Conservation (phyloP, 37 sponge, comb jelly and placozoan species). For the Hexactinellida sp. region DNA sequence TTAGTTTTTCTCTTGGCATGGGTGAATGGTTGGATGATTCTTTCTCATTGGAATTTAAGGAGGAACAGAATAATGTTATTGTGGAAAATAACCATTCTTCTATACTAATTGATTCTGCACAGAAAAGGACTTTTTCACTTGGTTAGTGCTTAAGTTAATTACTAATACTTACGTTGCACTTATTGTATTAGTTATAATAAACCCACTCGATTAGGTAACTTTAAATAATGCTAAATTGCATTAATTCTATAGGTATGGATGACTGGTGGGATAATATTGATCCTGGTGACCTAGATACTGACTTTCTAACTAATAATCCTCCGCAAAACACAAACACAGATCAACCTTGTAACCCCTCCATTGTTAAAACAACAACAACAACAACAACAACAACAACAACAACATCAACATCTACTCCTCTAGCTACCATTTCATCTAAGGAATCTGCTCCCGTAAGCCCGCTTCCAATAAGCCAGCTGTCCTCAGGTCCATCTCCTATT, state of each 20-base stretch:
- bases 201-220: too few relatives aligned
- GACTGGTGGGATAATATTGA: slow-evolving; percentile 12
- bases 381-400: not conserved
- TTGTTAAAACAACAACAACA: not conserved
- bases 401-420: not conserved
- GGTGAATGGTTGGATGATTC: not conserved
- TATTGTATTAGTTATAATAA: too few relatives aligned
- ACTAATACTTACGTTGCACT: too few relatives aligned
- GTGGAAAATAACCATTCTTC: not conserved
- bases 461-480: not conserved
- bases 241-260: not conserved
- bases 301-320: not conserved
- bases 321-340: not conserved
- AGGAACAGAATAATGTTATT: not conserved
- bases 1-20: not conserved
- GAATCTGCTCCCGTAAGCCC: too few relatives aligned
- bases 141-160: too few relatives aligned
- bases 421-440: not conserved
- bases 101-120: not conserved
- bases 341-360: not conserved
- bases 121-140: not conserved
- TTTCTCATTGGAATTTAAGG: not conserved
- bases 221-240: too few relatives aligned
- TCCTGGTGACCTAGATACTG: not conserved
- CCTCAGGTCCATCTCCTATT: not conserved